Base-by-base conservation (phyloP, 2,888 invertebrate genomes). In the Catonia carolina region DNA sequence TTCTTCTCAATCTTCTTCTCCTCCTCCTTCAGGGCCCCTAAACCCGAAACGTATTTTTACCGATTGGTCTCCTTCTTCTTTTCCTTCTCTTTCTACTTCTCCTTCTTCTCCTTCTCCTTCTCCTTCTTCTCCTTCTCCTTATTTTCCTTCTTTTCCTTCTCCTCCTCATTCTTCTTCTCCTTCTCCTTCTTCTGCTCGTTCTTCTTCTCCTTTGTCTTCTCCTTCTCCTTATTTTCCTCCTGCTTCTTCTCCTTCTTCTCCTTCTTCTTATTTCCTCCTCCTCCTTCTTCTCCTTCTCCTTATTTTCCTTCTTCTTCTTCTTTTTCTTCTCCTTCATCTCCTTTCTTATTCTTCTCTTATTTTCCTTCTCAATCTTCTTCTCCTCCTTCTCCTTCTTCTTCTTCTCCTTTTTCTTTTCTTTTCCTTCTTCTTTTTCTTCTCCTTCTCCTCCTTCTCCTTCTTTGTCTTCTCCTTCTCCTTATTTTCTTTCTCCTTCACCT, bases 261-360 rank as follows among this genome's bases (percentile, higher is more conserved):
- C 20, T n/a, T 20, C 20, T n/a, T 20, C 20, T n/a, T 20, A 18
- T n/a, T 20, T 41, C n/a, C 41, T 41, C 15, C 15, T 41, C 15
- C 15, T 41, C 15, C 15, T 41, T 10, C 15, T 41, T 10, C 15
- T 41, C 15, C 15, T 41, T n/a, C 41, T 41, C n/a, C 41, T 41
- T n/a, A 17, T 41, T n/a, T 20, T 41, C n/a, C 41, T 41, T n/a
- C 41, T 41, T n/a, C 41, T 41, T n/a, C 41, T 41, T n/a, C 41
- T 41, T n/a, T 20, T 41, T n/a, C 41, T 41, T 41, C 41, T 41
- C 15, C 41, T 41, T 41, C 41, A 18, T n/a, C 41, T 41, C 20
- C 41, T 7, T 10, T 10, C 33, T 33, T 10, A 33, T 41, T 14
- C 14, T n/a, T 41, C 41, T n/a, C n/a, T 41, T n/a, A 8, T n/a